These are phyloP conservation scores for Octodon degus DNA, from an alignment of 2,113 vertebrate species.

Conservation along the genomic window DNA sequence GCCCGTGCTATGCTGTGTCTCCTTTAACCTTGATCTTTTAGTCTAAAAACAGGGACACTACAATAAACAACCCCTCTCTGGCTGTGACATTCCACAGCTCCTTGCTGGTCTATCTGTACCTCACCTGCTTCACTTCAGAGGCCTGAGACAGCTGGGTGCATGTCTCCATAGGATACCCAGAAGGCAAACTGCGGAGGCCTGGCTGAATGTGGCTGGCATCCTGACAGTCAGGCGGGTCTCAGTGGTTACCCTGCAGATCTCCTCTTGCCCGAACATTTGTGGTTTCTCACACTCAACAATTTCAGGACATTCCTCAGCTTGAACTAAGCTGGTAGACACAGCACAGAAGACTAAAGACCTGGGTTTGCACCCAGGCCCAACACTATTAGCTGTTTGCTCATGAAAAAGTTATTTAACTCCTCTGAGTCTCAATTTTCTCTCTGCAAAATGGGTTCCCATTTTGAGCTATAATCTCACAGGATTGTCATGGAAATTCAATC, in stretches of 20 bases:
- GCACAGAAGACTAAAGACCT: not conserved
- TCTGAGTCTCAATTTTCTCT: constrained; percentile 21
- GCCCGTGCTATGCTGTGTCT: not conserved
- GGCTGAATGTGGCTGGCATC: not conserved
- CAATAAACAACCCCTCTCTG: constrained; percentile 27
- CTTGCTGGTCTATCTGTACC: not conserved
- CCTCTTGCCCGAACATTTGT: constrained; percentile 9
- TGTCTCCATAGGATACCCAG: not conserved
- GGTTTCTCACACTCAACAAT: constrained; percentile 22
- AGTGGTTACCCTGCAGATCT: not conserved
- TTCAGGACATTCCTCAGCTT: constrained; percentile 28
- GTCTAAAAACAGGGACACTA: constrained; percentile 29
- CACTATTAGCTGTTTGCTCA: not conserved
- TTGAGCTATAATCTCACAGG: not conserved
- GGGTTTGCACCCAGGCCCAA: not conserved
- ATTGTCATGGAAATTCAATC: not conserved
- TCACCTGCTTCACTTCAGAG: constrained; percentile 43
- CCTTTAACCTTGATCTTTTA: constrained; percentile 31
- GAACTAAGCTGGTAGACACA: not conserved
- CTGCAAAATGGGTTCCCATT: constrained; percentile 29
- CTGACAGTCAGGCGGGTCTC: not conserved
- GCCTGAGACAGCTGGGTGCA: not conserved
- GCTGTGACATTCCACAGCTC: not conserved
- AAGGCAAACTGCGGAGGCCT: not conserved
- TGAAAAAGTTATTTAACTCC: constrained; percentile 14